Base-by-base conservation (phyloP, 2,888 invertebrate genomes). In the Agrochola macilenta region DNA sequence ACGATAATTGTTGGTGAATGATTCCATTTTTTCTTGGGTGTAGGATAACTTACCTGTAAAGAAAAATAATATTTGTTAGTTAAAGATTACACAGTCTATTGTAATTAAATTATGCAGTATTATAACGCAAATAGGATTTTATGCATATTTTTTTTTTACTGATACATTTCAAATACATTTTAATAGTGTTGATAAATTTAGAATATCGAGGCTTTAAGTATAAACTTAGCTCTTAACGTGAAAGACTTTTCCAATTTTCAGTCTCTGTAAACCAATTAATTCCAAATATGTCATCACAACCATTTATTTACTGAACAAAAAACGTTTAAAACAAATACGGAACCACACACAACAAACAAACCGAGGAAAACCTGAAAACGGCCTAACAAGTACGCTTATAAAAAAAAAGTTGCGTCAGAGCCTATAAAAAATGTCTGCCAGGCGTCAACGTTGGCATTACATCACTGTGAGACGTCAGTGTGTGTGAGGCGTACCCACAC, bases 391-490 rank as follows among this genome's bases (percentile, higher is more conserved):
- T 92, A 93, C 93, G 91, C 90, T 92, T 94, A 93, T 94, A 96
- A 95, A 96, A 95, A 78, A 87, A 96, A 94, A 91, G 94, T 96
- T 96, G 96, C 96, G 96, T 96, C 96, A 96, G 93, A 94, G 93
- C 87, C 91, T 94, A 96, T 96, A 96, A 96, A 96, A 96, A 96
- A 96, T 96, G 96, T 96, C 96, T 96, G 94, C 94, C 90, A 93
- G 94, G 93, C 96, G 96, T 96, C 96, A 95, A 94, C 94, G 93
- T 88, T 88, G 82, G 91, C 91, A 94, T 96, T 96, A 96, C 96
- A 96, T 96, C 96, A 96, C 94, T 92, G 75, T 14, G 72, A 43
- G 46, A 39, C 43, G 66, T 49, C 8, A 78, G 91, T 94, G 93
- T 93, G 93, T 72, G 87, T 82, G 70, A 11, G 35, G 74, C 87